phyloP scores from a whole-genome alignment of 2,888 invertebrate species.

The Maniola hyperantus region DNA sequence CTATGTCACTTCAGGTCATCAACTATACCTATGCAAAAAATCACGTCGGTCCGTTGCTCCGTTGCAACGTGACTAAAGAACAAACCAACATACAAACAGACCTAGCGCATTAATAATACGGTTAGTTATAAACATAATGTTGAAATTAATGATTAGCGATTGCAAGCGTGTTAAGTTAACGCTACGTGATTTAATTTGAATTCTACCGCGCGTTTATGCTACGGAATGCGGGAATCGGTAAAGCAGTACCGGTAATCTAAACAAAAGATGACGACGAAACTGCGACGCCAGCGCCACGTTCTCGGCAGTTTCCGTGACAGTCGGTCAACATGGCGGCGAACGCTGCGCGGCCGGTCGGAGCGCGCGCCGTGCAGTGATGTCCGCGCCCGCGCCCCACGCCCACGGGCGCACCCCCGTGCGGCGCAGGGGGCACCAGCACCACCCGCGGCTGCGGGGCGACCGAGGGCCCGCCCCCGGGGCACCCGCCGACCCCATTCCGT shows the following conservation, averaged over 20 bases:
- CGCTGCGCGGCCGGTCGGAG: constrained; percentile 76
- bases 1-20: too few relatives aligned
- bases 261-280: constrained; percentile 65
- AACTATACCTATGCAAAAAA: too few relatives aligned
- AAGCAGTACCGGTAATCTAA: constrained; percentile 59
- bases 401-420: constrained; percentile 83
- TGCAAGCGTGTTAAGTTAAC: neutral
- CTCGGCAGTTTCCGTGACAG: constrained; percentile 53
- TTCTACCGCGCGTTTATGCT: constrained; percentile 52
- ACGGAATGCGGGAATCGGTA: constrained; percentile 58
- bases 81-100: too few relatives aligned
- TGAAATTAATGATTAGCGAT: neutral
- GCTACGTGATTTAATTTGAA: constrained; percentile 43
- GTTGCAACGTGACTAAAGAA: too few relatives aligned
- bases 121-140: too few relatives aligned
- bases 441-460: constrained; percentile 86
- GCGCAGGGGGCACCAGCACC: constrained; percentile 89
- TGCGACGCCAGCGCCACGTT: constrained; percentile 71
- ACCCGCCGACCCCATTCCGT: constrained; percentile 61
- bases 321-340: constrained; percentile 84
- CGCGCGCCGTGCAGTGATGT: constrained; percentile 79
- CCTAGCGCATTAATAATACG: too few relatives aligned
- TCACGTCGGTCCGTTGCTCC: too few relatives aligned
- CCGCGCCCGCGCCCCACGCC: constrained; percentile 82
- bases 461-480: constrained; percentile 79